A percentile compares a stretch with the other conserved stretches of the same genome.
Evolutionary conservation across 2,797 vertebrate genomes (phyloP).

Genomic region (Hozukius guyotensis): DNA sequence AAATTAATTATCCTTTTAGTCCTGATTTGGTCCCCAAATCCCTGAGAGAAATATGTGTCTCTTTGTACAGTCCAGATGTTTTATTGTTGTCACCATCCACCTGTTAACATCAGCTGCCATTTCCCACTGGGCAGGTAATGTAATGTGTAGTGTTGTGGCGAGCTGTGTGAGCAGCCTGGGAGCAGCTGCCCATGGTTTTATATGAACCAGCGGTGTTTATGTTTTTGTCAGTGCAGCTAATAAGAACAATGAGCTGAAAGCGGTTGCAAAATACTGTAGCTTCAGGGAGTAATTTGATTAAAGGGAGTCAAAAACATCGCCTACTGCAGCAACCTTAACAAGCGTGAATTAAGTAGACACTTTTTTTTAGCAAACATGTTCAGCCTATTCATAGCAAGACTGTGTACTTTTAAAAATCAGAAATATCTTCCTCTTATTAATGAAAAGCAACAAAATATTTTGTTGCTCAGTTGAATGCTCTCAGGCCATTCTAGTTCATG

Average conservation of each 20-base stretch:
- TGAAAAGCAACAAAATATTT: rapidly evolving
- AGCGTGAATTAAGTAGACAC: too few species aligned
- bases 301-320: neutral
- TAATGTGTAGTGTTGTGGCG: neutral
- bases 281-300: neutral
- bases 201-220: neutral
- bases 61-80: neutral
- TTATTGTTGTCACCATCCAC: neutral
- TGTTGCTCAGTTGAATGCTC: too few species aligned
- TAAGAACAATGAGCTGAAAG: neutral
- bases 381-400: too few species aligned
- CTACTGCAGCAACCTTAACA: neutral
- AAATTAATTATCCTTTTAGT: neutral
- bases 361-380: too few species aligned
- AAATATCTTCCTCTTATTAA: too few species aligned
- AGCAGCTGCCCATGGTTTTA: neutral
- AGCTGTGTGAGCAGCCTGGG: neutral
- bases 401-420: too few species aligned
- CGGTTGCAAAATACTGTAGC: neutral
- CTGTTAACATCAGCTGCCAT: neutral
- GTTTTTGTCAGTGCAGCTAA: neutral
- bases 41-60: neutral
- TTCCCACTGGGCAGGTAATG: neutral
- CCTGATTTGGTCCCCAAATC: neutral
- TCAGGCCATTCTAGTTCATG: too few species aligned